A percentile compares a stretch with the other conserved stretches of the same genome.
Conservation (phyloP, 2,888 invertebrate species). For the Caenorhabditis afra region DNA sequence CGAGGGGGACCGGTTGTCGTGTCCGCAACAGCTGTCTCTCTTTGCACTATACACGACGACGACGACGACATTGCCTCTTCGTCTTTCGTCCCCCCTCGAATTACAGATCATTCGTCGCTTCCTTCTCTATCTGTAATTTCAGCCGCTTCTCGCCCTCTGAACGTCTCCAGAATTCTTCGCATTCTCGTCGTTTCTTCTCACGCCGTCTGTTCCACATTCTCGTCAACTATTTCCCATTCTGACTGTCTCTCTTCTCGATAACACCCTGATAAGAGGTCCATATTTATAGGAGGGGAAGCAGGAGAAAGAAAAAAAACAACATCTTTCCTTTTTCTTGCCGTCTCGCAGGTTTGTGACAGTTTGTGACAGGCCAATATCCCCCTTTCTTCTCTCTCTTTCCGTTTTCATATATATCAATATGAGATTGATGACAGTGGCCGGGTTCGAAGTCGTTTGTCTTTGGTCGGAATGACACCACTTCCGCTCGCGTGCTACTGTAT, state of each 20-base stretch:
- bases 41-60: slow-evolving; percentile 13
- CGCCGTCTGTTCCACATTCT: slow-evolving; percentile 31
- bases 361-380: too few relatives aligned
- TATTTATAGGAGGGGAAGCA: slow-evolving; percentile 25
- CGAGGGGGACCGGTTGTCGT: slow-evolving; percentile 21
- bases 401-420: too few relatives aligned
- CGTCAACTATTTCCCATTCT: slow-evolving; percentile 22
- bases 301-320: too few relatives aligned
- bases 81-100: not conserved
- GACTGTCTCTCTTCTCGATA: slow-evolving; percentile 8
- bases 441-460: too few relatives aligned
- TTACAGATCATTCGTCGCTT: not conserved
- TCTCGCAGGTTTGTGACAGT: too few relatives aligned
- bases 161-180: slow-evolving; percentile 10
- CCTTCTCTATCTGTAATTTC: not conserved
- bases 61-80: slow-evolving; percentile 26
- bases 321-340: too few relatives aligned
- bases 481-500: too few relatives aligned
- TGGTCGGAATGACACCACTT: too few relatives aligned
- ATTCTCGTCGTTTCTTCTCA: slow-evolving; percentile 3
- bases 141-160: too few relatives aligned
- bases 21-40: slow-evolving; percentile 19
- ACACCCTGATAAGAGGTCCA: slow-evolving; percentile 20
- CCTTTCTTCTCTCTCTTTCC: too few relatives aligned
- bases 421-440: too few relatives aligned